Evolutionary conservation across 2,888 invertebrate species (phyloP).

Genomic region (Tortricodes alternella): DNA sequence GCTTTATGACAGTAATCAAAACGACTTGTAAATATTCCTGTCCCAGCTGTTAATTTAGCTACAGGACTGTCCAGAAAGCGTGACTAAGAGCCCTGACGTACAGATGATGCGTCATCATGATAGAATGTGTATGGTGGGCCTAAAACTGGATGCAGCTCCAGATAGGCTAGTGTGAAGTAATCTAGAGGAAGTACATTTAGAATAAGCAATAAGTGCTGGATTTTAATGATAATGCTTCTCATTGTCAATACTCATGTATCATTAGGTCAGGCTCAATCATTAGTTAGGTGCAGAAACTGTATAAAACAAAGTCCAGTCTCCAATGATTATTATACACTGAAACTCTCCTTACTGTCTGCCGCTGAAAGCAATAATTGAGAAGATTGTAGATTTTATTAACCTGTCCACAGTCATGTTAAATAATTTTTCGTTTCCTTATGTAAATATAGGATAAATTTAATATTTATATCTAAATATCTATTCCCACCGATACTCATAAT

Average conservation of each 20-base stretch:
- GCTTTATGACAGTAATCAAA: constrained; percentile 15
- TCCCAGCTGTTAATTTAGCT: not conserved
- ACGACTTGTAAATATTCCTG: constrained; percentile 24
- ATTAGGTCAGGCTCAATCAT: constrained; percentile 57
- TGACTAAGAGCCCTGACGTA: not conserved
- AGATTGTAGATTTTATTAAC: constrained; percentile 42
- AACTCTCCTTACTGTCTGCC: constrained; percentile 49
- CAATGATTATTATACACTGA: constrained; percentile 24
- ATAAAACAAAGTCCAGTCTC: constrained; percentile 10
- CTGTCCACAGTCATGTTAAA: not conserved
- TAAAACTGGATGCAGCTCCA: constrained; percentile 1
- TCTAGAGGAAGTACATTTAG: constrained; percentile 60
- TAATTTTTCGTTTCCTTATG: constrained; percentile 45
- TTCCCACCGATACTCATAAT: constrained; percentile 9
- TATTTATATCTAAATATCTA: constrained; percentile 26
- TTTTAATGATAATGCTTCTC: constrained; percentile 63
- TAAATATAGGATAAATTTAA: constrained; percentile 67
- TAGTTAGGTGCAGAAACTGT: constrained; percentile 20
- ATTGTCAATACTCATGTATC: constrained; percentile 77
- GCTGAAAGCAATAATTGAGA: constrained; percentile 38
- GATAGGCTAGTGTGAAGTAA: constrained; percentile 36
- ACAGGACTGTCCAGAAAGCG: not conserved
- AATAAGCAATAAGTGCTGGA: constrained; percentile 70
- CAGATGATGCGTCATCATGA: not conserved
- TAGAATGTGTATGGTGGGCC: not conserved